A percentile compares a stretch with the other conserved stretches of the same genome.
These are phyloP conservation scores for Odontesthes bonariensis DNA, from an alignment of 2,113 vertebrate species.

Conservation along the genomic window DNA sequence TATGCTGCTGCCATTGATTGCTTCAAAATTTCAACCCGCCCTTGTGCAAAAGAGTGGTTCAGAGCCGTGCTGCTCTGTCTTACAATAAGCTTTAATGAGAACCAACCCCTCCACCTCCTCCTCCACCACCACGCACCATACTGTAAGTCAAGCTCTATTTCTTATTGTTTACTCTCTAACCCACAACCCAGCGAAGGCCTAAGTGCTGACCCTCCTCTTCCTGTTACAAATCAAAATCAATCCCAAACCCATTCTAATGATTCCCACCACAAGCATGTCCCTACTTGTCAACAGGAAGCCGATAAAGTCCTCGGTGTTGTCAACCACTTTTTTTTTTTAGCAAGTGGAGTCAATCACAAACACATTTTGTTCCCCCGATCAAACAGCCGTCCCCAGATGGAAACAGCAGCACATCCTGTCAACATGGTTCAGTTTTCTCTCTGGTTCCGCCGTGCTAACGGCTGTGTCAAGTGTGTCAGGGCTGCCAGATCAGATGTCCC, in stretches of 20 bases:
- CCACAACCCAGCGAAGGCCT: background rate
- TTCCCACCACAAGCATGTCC: constrained; percentile 11
- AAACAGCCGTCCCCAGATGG: constrained; percentile 21
- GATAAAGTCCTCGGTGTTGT: constrained; percentile 27
- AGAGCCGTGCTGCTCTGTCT: constrained; percentile 7
- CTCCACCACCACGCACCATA: background rate
- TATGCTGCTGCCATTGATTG: constrained; percentile 51
- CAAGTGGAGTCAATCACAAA: constrained; percentile 29
- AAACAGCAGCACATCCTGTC: constrained; percentile 55
- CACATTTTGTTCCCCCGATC: constrained; percentile 2
- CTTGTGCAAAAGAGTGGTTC: background rate
- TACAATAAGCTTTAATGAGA: background rate
- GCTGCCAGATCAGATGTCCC: constrained; percentile 74
- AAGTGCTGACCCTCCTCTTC: constrained; percentile 8
- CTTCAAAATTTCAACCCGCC: constrained; percentile 41
- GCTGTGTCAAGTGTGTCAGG: constrained; percentile 53
- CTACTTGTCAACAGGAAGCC: constrained; percentile 40
- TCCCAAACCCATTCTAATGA: constrained; percentile 29
- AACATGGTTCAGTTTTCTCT: constrained; percentile 48
- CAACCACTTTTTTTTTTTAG: constrained; percentile 10
- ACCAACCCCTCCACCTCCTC: background rate
- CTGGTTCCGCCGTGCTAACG: constrained; percentile 18
- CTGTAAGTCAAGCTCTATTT: constrained; percentile 3
- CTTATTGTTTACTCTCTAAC: constrained; percentile 15
- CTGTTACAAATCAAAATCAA: constrained; percentile 36